Evolutionary conservation across 2,113 vertebrate species (phyloP).

Genomic region (Istiophorus platypterus): DNA sequence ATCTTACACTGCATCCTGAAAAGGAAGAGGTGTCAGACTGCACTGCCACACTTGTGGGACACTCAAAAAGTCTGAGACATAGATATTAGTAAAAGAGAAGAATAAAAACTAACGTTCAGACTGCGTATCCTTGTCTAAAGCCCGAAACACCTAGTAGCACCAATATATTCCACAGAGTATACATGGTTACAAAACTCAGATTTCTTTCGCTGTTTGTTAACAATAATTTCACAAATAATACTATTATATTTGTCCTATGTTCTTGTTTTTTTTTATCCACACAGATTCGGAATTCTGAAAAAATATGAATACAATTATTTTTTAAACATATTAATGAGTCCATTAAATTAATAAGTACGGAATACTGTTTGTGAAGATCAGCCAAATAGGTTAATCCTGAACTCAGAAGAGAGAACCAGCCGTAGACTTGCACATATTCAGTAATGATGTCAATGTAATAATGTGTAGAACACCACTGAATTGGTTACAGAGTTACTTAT

Average conservation of each 20-base stretch:
- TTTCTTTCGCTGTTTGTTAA: background rate
- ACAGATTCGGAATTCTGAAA: background rate
- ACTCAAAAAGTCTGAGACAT: background rate
- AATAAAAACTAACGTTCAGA: slow-evolving; percentile 9
- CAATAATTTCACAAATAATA: background rate
- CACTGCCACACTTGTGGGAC: background rate
- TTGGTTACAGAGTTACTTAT: background rate
- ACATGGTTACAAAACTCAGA: background rate
- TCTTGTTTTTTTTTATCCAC: background rate
- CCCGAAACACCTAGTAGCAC: background rate
- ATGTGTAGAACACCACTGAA: background rate
- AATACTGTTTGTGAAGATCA: background rate
- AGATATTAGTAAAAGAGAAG: background rate
- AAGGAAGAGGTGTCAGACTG: slow-evolving; percentile 36
- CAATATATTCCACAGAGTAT: background rate
- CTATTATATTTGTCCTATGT: background rate
- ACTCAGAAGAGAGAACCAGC: background rate
- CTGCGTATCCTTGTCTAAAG: background rate
- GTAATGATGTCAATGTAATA: background rate
- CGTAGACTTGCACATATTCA: background rate
- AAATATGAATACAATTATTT: background rate
- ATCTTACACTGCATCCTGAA: slow-evolving; percentile 8
- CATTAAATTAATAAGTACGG: background rate
- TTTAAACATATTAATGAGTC: background rate
- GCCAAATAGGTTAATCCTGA: background rate